Base-by-base conservation (phyloP, 2,888 invertebrate genomes). In the Junonia oenone region DNA sequence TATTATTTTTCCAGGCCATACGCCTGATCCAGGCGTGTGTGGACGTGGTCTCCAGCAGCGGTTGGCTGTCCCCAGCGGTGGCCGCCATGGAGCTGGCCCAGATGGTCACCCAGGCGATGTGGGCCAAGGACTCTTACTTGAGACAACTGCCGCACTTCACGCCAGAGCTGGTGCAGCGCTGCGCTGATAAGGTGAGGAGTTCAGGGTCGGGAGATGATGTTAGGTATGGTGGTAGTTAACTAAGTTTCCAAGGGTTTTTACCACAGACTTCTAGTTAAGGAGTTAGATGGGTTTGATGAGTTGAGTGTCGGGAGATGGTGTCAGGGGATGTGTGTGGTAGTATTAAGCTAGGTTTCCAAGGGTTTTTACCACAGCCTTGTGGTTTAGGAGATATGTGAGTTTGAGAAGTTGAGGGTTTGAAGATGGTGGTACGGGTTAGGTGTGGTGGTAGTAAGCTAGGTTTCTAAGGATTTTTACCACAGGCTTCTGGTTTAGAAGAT, bases 61-160 rank as follows among this genome's bases (percentile, higher is more conserved):
- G 99, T 29, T 99, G 99, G 99, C 91, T 99, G 48, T 95, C 97
- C 0, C 99, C 99, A 0, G 99, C 99, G 2, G 97, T 99, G 37
- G 98, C 99, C 14, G 99, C 99, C 70, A 99, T 99, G 99, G 99
- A 99, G 86, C 91, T 99, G 71, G 98, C 99, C 0, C 99, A 99
- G 90, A 99, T 99, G 99, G 97, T 98, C 1, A 99, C 99, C 0
- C 99, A 99, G 86, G 99, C 99, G 8, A 98, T 99, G 98, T 99
- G 99, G 98, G 97, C 96, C 72, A 99, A 98, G 83, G 99, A 99
- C 87, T 97, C 98, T 0, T 98, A 99, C 76, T 92, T 99, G 60
- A 95, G 98, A 61, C 99, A 99, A 76, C 85, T 99, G 76, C 99
- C 99, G 1, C 99, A 99, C 87, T 99, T 99, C 81, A 95, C 93